Conservation (phyloP, 2,113 vertebrate species). For the Hipposideros armiger region DNA sequence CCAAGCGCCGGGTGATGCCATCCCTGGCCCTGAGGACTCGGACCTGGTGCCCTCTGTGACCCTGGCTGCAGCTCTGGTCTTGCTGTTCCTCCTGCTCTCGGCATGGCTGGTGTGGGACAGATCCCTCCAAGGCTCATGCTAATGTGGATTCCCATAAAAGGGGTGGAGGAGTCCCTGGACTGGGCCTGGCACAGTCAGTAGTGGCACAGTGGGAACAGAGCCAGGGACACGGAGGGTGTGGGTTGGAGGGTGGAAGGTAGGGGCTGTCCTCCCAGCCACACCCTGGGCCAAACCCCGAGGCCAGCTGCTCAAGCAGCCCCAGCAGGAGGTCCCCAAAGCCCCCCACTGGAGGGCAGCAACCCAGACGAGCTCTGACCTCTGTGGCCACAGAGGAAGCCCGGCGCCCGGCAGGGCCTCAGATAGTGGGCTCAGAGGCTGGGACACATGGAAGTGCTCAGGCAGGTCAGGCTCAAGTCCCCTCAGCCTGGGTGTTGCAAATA, state of each 20-base stretch:
- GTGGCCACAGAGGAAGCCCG: accelerated
- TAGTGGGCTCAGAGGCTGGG: accelerated
- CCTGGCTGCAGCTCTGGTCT: conserved; percentile 1
- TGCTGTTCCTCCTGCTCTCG: neutral
- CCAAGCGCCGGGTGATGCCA: neutral
- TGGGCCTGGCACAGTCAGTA: neutral
- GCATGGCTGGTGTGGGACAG: conserved; percentile 29
- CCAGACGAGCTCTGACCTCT: accelerated
- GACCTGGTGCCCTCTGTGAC: conserved; percentile 41
- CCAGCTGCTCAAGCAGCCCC: neutral
- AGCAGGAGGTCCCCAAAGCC: accelerated
- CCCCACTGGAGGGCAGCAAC: neutral
- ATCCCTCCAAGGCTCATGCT: neutral
- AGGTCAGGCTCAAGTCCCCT: accelerated
- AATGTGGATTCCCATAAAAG: accelerated
- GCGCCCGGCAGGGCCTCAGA: accelerated
- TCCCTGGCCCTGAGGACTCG: neutral
- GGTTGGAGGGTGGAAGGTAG: no score
- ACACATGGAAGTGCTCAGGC: accelerated
- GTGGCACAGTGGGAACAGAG: no score
- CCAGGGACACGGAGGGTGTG: neutral
- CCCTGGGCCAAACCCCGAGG: neutral
- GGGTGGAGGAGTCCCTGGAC: accelerated
- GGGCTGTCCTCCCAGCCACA: neutral
- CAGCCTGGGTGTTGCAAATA: neutral